Base-by-base conservation (phyloP, 2,888 invertebrate species). In the Leistus spinibarbis region DNA sequence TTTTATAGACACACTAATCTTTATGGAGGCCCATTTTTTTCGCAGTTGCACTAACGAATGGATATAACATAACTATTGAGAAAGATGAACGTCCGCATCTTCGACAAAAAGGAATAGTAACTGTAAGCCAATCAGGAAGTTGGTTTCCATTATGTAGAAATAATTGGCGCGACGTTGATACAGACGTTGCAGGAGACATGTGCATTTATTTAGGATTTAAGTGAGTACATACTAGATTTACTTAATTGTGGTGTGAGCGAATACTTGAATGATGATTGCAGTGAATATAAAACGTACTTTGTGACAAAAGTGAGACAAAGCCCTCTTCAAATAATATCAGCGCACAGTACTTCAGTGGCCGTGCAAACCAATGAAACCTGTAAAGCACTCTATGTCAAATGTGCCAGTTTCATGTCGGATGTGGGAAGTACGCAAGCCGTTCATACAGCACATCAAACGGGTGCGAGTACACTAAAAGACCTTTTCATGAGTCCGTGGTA, bases 181-280 rank as follows among this genome's bases (percentile, higher is more conserved):
- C 88, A 78, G 86, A 87, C 76, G 86, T 88, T 9, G 90, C 90
- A 0, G 83, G 84, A 22, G 88, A 90, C 75, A 88, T 91, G 63
- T 95, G 95, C 81, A 86, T 85, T 7, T 88, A 91, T 79, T 86
- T 94, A 70, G 94, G 93, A 71, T 93, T 92, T 79, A 88, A 88
- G 91, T 90, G 82, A 79, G 78, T 60, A 40, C 24, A 24, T 24
- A 24, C 7, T 24, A 24, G 7, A 24, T 7, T 4, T 24, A 24
- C 24, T 24, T 13, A 10, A 40, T 40, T 40, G 40, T 40, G 40
- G 3, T 40, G 40, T 13, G 40, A 40, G 40, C 40, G 13, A 40
- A 40, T 40, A 40, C 40, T 40, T 40, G 4, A 40, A 40, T 40
- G 3, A 40, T 40, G 7, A 40, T 72, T 73, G n/a, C 64, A 73